Evolutionary conservation across 2,113 vertebrate species (phyloP), one percentile per base, ranked within the genome.

Genomic region (Paraplagusia blochii): DNA sequence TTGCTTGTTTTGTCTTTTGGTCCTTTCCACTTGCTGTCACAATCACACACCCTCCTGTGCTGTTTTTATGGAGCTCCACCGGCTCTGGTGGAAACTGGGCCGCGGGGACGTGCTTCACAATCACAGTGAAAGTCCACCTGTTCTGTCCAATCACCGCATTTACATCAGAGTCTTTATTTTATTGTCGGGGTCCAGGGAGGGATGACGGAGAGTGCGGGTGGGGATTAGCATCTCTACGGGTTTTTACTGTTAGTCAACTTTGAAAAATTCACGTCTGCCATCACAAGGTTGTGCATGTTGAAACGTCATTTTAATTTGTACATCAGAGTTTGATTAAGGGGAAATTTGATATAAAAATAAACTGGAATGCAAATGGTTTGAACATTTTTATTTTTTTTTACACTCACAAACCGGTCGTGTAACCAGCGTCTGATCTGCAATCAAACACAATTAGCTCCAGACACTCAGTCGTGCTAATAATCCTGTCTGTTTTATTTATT

Each of bases 301-400:
- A 85, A 84, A 87, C 78, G 72, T 81, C 53, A 77, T 90, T 91
- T 91, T 92, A 88, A 92, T 91, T 91, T 92, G 90, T 92, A 92
- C 87, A 87, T 88, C 88, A 86, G 82, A 89, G 88, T 91, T 91
- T 92, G 90, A 91, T 87, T 88, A 90, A 84, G 85, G 88, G 88
- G 88, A 87, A 79, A 86, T 91, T 92, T 92, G 88, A 87, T 91
- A 91, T 88, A 90, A 91, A 29, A 91, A 91, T 90, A 88, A 91
- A 92, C 89, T 91, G 91, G 90, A 92, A 91, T 91, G 91, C 90
- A 89, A 85, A 85, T 70, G 53, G 88, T 87, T 87, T 88, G 87
- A 84, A 68, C 85, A 80, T 72, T 38, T 19, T 63, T 51, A 65
- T 78, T 62, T 75, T 69, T 45, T 39, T 71, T 47, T 66, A 39